Evolutionary conservation across 2,113 vertebrate genomes (phyloP).

Genomic region (Atractosteus spatula): DNA sequence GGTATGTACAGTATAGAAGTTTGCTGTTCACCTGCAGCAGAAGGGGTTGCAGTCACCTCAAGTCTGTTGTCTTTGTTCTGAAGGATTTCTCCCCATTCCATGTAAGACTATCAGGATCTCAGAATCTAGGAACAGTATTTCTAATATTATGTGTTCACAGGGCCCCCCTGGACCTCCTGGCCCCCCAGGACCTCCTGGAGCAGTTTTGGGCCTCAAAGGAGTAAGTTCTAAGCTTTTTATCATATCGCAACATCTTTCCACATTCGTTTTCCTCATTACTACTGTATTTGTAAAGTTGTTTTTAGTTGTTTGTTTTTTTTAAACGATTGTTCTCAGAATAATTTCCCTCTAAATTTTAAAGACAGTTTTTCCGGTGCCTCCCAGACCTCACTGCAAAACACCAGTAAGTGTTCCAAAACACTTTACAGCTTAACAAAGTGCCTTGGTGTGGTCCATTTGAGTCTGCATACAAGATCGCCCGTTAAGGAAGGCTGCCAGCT

Average conservation of each 20-base stretch:
- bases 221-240: constrained; percentile 66
- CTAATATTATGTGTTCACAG: constrained; percentile 44
- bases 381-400: constrained; percentile 88
- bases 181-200: constrained; percentile 79
- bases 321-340: constrained; percentile 25
- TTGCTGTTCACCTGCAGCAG: too few relatives aligned
- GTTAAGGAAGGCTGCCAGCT: neutral
- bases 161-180: constrained; percentile 82
- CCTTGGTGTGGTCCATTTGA: constrained; percentile 16
- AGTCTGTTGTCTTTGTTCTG: too few relatives aligned
- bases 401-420: constrained; percentile 70
- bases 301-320: constrained; percentile 9
- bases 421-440: constrained; percentile 23
- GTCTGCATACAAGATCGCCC: constrained; percentile 34
- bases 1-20: too few relatives aligned
- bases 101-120: neutral
- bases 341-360: constrained; percentile 65
- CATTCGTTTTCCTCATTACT: neutral
- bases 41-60: too few relatives aligned
- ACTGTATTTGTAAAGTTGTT: neutral
- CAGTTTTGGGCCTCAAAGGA: constrained; percentile 81
- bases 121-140: neutral
- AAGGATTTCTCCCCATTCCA: too few relatives aligned
- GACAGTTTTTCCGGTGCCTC: constrained; percentile 85
- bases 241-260: neutral